Percentiles rank a stretch among this genome's conserved stretches.
Evolutionary conservation across 2,797 vertebrate genomes (phyloP).

Genomic region (Vipera ursinii): DNA sequence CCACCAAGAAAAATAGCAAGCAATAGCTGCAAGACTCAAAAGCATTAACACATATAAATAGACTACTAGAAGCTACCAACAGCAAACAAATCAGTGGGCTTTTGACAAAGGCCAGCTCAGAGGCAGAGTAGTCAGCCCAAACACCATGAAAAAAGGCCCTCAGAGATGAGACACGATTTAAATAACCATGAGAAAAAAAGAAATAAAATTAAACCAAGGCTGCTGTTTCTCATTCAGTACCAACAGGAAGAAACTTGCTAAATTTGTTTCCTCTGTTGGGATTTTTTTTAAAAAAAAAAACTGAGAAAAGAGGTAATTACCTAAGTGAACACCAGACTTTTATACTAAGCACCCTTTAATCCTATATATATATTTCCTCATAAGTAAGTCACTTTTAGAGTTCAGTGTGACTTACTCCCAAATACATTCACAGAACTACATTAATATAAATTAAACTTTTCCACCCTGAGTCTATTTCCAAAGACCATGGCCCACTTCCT

Average conservation of each 20-base stretch:
- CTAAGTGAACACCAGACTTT: slow-evolving; percentile 33
- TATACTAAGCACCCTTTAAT: slow-evolving; percentile 25
- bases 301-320: background rate
- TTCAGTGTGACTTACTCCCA: background rate
- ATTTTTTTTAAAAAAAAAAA: slow-evolving; percentile 36
- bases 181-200: background rate
- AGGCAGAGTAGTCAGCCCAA: slow-evolving; percentile 13
- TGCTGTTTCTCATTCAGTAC: slow-evolving; percentile 68
- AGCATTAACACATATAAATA: background rate
- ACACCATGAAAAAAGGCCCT: background rate
- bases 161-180: slow-evolving; percentile 20
- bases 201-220: background rate
- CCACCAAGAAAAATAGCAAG: background rate
- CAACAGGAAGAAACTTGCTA: slow-evolving; percentile 73
- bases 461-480: background rate
- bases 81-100: background rate
- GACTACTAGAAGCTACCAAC: background rate
- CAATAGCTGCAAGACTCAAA: background rate
- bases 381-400: background rate
- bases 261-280: slow-evolving; percentile 69
- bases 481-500: background rate
- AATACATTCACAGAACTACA: background rate
- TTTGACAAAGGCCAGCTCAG: slow-evolving; percentile 16
- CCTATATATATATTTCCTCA: background rate
- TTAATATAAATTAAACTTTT: background rate